phyloP scores from a whole-genome alignment of 2,113 vertebrate genomes.

The Grantiella picta region DNA sequence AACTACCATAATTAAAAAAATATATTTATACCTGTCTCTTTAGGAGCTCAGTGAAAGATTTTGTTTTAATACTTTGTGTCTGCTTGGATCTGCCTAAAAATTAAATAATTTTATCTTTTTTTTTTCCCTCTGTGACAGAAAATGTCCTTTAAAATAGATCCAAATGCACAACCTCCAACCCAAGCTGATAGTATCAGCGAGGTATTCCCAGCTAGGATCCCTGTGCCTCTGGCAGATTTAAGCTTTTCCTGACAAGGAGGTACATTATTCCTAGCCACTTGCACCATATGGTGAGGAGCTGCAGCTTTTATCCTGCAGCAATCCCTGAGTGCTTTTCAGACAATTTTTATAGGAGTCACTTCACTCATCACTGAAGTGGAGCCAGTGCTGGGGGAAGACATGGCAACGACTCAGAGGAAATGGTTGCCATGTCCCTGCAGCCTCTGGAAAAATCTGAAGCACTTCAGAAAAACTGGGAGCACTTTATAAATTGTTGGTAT shows the following conservation, averaged over 20 bases:
- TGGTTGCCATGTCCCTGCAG: not conserved
- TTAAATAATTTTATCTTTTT: not conserved
- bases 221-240: not conserved
- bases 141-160: not conserved
- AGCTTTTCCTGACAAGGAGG: not conserved
- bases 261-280: not conserved
- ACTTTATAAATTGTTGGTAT: not conserved
- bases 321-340: not conserved
- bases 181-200: not conserved
- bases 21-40: not conserved
- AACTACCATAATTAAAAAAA: not conserved
- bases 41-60: not conserved
- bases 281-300: not conserved
- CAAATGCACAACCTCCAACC: not conserved
- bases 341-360: not conserved
- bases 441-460: not conserved
- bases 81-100: not conserved
- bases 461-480: not conserved
- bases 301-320: conserved; percentile 1
- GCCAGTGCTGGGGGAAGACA: not conserved
- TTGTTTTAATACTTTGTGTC: not conserved
- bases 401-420: not conserved
- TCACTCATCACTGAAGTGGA: not conserved
- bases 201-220: not conserved
- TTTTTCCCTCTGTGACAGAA: not conserved